Base-by-base conservation (phyloP, 2,888 invertebrate species). In the Lepidochrysops patricia region DNA sequence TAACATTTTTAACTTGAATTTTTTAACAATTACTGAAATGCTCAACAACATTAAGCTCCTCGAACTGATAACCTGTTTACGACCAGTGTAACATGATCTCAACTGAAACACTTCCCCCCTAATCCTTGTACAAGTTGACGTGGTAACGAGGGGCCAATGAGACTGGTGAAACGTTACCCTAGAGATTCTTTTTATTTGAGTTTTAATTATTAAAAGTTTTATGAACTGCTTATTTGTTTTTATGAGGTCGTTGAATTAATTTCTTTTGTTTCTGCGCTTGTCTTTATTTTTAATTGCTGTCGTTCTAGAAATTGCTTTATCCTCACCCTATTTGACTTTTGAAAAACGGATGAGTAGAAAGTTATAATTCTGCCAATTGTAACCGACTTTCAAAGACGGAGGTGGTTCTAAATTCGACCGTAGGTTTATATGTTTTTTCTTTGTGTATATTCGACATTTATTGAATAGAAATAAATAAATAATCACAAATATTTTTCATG, bases 131-230 rank as follows among this genome's bases (percentile, higher is more conserved):
- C 62, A 27, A 58, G 58, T 48, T 19, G 37, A 15, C 32, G 34
- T 61, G 58, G 37, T 57, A 61, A 61, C 54, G 12, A 27, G 60
- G 62, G 63, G 37, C 71, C 79, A 65, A 58, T 27, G 35, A 70
- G 71, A 67, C 64, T 77, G 80, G 85, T 57, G 62, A 61, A 58
- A 63, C 65, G 63, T 68, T 63, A 72, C 74, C 77, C 71, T 68
- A 74, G 72, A 75, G 75, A 76, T 74, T 73, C 74, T 79, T 87
- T 86, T 87, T 83, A 86, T 84, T 84, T 72, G 79, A 81, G 78
- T 87, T 87, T 88, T 88, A 88, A 88, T 88, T 88, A 87, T 85
- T 80, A 84, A 86, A 88, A 89, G 80, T 88, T 87, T 84, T 84
- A 88, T 86, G 80, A 84, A 87, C 85, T 89, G 88, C 85, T 85